phyloP scores from a whole-genome alignment of 2,888 invertebrate species.

The Lasioglossum vierecki region DNA sequence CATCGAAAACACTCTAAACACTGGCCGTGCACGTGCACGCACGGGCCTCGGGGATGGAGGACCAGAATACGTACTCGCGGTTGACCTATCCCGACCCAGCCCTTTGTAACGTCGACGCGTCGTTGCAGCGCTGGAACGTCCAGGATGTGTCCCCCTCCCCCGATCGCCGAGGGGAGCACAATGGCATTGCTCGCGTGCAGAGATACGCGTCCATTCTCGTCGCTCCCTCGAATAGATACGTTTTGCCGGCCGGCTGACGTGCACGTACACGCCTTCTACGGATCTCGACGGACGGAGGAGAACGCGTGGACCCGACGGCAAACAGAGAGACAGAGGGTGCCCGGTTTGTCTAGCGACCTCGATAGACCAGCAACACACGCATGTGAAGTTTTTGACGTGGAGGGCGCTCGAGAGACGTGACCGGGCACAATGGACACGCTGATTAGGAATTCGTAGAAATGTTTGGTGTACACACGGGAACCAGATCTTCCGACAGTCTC shows the following conservation, averaged over 20 bases:
- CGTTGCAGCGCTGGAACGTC: slow-evolving; percentile 53
- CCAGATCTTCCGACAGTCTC: neutral
- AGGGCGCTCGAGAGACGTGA: slow-evolving; percentile 7
- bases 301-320: slow-evolving; percentile 39
- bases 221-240: slow-evolving; percentile 59
- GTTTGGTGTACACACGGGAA: slow-evolving; percentile 2
- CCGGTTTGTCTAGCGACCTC: slow-evolving; percentile 18
- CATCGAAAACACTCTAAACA: slow-evolving; percentile 9
- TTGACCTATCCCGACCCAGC: slow-evolving; percentile 64
- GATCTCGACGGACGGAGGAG: slow-evolving; percentile 30
- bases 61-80: slow-evolving; percentile 64
- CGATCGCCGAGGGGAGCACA: slow-evolving; percentile 51
- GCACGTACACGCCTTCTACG: slow-evolving; percentile 58
- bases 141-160: slow-evolving; percentile 49
- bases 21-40: slow-evolving; percentile 20
- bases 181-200: slow-evolving; percentile 58
- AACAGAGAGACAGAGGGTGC: slow-evolving; percentile 35
- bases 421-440: slow-evolving; percentile 32
- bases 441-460: slow-evolving; percentile 26
- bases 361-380: neutral
- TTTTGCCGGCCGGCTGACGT: slow-evolving; percentile 37
- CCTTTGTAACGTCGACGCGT: slow-evolving; percentile 65
- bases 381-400: slow-evolving; percentile 6
- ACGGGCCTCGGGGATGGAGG: slow-evolving; percentile 31
- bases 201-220: slow-evolving; percentile 30